Evolutionary conservation across 2,888 invertebrate species (phyloP).

Genomic region (Lymantria monacha): DNA sequence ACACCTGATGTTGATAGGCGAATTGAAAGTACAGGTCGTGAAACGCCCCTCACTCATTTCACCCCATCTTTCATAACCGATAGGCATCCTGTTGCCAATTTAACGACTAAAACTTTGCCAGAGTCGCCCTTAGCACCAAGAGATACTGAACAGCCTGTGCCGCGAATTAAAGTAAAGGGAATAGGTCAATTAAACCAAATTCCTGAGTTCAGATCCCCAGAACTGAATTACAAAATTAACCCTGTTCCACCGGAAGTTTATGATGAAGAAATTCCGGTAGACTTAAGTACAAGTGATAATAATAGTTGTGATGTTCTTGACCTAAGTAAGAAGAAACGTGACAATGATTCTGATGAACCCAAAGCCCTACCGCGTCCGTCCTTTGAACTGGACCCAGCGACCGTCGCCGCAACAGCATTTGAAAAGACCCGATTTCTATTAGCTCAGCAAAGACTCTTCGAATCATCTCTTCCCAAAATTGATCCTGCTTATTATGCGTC

Average conservation of each 20-base stretch:
- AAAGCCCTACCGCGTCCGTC: constrained; percentile 70
- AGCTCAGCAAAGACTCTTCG: constrained; percentile 86
- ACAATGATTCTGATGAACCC: constrained; percentile 58
- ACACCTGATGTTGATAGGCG: constrained; percentile 77
- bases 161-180: constrained; percentile 84
- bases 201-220: constrained; percentile 71
- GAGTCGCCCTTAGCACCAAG: constrained; percentile 61
- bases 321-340: constrained; percentile 88
- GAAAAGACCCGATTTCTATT: constrained; percentile 83
- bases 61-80: constrained; percentile 70
- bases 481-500: constrained; percentile 84
- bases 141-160: constrained; percentile 63
- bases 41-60: constrained; percentile 71
- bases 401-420: constrained; percentile 66
- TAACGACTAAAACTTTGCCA: constrained; percentile 59
- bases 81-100: constrained; percentile 67
- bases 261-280: constrained; percentile 84
- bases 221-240: constrained; percentile 55
- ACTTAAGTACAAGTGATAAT: constrained; percentile 85
- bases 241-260: constrained; percentile 62
- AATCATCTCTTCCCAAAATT: constrained; percentile 82
- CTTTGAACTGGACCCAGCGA: constrained; percentile 63
- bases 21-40: constrained; percentile 62
- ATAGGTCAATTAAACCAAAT: constrained; percentile 84
- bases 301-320: constrained; percentile 87